phyloP scores from a whole-genome alignment of 1,140 invertebrate genomes.

The Calycopis cecrops region DNA sequence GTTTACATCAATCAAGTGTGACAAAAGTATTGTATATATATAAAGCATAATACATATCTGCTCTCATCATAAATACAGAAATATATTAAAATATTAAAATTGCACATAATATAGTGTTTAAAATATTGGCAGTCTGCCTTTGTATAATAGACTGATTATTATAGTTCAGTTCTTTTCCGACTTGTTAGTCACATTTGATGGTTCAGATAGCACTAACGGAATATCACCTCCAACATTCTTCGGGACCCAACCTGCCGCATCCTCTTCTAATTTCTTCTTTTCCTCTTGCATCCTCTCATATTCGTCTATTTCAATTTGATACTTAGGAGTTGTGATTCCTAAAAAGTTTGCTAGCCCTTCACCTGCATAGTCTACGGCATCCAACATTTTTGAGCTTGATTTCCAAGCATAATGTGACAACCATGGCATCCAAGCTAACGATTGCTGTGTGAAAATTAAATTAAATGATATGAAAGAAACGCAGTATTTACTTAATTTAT shows the following conservation, averaged over 20 bases:
- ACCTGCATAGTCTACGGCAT: slow-evolving; percentile 88
- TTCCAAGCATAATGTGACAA: slow-evolving; percentile 80
- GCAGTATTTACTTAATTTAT: too few species aligned
- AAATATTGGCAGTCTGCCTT: too few species aligned
- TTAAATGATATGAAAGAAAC: background rate
- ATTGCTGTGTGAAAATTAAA: slow-evolving; percentile 68
- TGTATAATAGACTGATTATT: too few species aligned
- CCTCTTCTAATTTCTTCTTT: slow-evolving; percentile 71
- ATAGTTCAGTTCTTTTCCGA: background rate
- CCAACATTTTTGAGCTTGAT: slow-evolving; percentile 79
- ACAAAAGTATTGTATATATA: too few species aligned
- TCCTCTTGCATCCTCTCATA: slow-evolving; percentile 80
- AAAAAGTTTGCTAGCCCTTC: slow-evolving; percentile 90
- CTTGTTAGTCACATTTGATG: slow-evolving; percentile 30
- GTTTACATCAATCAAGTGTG: too few species aligned
- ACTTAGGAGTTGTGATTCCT: slow-evolving; percentile 94
- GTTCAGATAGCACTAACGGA: slow-evolving; percentile 59
- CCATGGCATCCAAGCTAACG: slow-evolving; percentile 83
- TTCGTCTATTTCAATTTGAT: slow-evolving; percentile 91
- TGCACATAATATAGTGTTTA: slow-evolving; percentile 1
- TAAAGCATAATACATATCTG: too few species aligned
- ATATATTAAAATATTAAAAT: background rate
- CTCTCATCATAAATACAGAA: too few species aligned
- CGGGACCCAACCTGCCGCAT: slow-evolving; percentile 68
- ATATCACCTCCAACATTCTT: slow-evolving; percentile 55